phyloP scores from a whole-genome alignment of 2,888 invertebrate species.

The Ochropleura leucogaster region DNA sequence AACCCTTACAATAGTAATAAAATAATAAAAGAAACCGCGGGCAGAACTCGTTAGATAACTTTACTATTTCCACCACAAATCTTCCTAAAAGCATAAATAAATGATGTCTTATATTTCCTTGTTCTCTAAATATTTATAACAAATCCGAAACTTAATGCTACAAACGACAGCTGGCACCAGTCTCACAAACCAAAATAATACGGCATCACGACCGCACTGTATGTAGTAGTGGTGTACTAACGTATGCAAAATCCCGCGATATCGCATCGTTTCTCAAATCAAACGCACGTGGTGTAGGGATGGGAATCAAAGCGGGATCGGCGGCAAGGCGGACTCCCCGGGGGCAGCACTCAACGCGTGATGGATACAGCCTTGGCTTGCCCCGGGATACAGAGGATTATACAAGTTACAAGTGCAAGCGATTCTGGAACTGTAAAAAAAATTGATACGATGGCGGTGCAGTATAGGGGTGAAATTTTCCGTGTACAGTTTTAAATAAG shows the following conservation, averaged over 20 bases:
- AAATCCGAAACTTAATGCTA: neutral
- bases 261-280: constrained; percentile 59
- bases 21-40: neutral
- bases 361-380: constrained; percentile 63
- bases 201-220: constrained; percentile 7
- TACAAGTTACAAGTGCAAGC: constrained; percentile 26
- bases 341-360: constrained; percentile 65
- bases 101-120: neutral
- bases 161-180: constrained; percentile 9
- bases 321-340: constrained; percentile 55
- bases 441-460: neutral
- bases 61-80: neutral
- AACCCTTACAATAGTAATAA: neutral
- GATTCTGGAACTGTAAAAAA: neutral
- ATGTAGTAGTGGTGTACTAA: constrained; percentile 38
- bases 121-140: constrained; percentile 19
- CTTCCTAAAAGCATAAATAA: constrained; percentile 10
- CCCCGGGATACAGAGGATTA: constrained; percentile 41
- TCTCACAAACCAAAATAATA: constrained; percentile 23
- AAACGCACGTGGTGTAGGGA: constrained; percentile 52
- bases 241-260: constrained; percentile 45
- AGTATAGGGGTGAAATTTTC: neutral
- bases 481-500: neutral
- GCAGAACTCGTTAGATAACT: neutral
- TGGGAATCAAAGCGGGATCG: constrained; percentile 51